These are phyloP conservation scores for Argya squamiceps DNA, from an alignment of 2,797 vertebrate species.

Conservation along the genomic window DNA sequence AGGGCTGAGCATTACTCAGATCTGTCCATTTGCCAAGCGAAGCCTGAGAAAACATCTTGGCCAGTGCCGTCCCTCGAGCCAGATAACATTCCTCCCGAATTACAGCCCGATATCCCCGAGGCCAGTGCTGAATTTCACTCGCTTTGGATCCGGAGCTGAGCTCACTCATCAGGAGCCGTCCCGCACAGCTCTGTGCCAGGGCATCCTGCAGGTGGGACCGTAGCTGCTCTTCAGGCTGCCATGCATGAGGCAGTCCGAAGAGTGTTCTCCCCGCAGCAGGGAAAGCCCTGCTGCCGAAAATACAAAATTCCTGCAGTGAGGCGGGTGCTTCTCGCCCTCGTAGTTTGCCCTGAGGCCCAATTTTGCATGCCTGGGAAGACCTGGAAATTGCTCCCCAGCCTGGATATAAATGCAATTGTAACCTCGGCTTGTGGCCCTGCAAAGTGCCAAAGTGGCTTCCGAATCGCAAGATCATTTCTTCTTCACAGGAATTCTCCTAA, in stretches of 20 bases:
- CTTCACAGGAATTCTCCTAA: neutral
- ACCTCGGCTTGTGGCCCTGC: neutral
- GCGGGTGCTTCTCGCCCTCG: neutral
- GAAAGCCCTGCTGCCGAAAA: neutral
- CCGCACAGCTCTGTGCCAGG: fast-evolving
- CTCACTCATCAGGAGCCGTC: neutral
- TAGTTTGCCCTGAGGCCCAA: neutral
- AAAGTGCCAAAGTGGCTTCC: neutral
- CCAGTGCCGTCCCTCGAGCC: neutral
- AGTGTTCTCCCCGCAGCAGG: neutral
- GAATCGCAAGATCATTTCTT: fast-evolving
- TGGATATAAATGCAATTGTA: neutral
- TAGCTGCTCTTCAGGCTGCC: neutral
- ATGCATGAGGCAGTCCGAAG: fast-evolving
- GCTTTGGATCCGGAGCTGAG: neutral
- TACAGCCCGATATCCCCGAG: neutral
- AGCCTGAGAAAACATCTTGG: constrained; percentile 40
- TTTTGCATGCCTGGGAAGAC: neutral
- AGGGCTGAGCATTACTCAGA: neutral
- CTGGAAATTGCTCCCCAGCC: neutral
- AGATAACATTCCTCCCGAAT: constrained; percentile 50
- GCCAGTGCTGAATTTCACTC: constrained; percentile 16
- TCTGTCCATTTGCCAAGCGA: neutral
- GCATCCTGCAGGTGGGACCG: neutral
- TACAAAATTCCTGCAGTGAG: neutral